A percentile compares a stretch with the other conserved stretches of the same genome.
These are phyloP conservation scores for Platanista minor DNA, from an alignment of 2,113 vertebrate genomes.

Conservation along the genomic window DNA sequence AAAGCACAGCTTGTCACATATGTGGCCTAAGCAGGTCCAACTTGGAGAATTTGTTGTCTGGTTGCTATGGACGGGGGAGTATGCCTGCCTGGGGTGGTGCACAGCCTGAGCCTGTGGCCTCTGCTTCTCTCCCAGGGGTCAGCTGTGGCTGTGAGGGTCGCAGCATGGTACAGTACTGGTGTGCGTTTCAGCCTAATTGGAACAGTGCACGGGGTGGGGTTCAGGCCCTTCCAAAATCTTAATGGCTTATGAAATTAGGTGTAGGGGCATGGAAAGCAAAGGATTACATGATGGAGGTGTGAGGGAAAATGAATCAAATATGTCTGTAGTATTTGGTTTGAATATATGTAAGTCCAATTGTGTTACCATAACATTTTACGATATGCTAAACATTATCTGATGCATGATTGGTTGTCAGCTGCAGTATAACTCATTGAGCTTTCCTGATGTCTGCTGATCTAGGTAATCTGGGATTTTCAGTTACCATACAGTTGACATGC, in stretches of 20 bases:
- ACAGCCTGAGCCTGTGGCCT: background rate
- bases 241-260: background rate
- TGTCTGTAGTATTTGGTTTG: constrained; percentile 17
- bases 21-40: background rate
- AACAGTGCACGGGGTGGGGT: background rate
- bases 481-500: background rate
- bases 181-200: background rate
- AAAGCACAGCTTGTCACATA: background rate
- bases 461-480: constrained; percentile 11
- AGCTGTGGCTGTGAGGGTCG: background rate
- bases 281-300: background rate
- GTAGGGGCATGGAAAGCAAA: background rate
- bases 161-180: background rate
- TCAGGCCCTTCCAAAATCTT: background rate
- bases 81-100: background rate
- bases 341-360: constrained; percentile 23
- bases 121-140: background rate
- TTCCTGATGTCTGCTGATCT: constrained; percentile 32
- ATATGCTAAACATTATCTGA: constrained; percentile 14
- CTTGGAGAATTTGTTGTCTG: background rate
- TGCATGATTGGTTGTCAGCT: constrained; percentile 24
- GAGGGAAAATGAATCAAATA: background rate
- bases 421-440: background rate
- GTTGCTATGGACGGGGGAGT: background rate
- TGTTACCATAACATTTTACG: constrained; percentile 47